Conservation (phyloP, 2,888 invertebrate species). For the Plebejus melissa region DNA sequence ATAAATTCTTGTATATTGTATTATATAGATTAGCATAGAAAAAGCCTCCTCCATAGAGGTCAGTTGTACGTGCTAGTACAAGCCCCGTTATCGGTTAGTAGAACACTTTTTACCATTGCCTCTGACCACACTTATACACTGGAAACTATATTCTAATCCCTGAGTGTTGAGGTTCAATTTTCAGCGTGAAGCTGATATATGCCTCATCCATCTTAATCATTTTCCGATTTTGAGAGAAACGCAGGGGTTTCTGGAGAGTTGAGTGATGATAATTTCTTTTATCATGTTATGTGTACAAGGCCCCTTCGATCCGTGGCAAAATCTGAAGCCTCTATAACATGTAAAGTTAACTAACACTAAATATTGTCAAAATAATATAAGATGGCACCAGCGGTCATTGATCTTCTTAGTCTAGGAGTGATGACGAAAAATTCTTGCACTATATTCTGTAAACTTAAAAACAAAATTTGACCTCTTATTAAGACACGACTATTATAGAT, state of each 20-base stretch:
- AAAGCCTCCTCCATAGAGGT: slow-evolving; percentile 5
- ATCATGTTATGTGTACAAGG: not conserved
- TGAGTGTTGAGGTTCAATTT: not conserved
- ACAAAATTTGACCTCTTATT: no score
- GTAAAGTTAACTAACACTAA: not conserved
- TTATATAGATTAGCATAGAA: not conserved
- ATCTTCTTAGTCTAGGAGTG: no score
- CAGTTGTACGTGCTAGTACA: slow-evolving; percentile 26
- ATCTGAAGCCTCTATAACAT: not conserved
- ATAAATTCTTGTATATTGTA: not conserved
- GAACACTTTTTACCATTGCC: slow-evolving; percentile 67
- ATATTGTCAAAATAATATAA: no score
- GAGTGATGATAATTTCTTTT: not conserved
- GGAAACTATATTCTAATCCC: not conserved
- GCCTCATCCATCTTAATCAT: slow-evolving; percentile 9
- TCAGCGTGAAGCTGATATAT: not conserved
- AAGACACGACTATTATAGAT: no score
- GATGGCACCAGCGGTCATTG: no score
- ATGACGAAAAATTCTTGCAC: no score
- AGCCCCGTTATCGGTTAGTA: slow-evolving; percentile 69
- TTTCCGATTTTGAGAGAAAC: slow-evolving; percentile 9
- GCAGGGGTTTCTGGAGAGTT: not conserved
- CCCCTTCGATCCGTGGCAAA: not conserved
- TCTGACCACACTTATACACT: slow-evolving; percentile 25
- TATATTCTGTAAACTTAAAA: no score